These are phyloP conservation scores for Steatocranus sp. DNA, from an alignment of 2,797 vertebrate species.

Conservation along the genomic window DNA sequence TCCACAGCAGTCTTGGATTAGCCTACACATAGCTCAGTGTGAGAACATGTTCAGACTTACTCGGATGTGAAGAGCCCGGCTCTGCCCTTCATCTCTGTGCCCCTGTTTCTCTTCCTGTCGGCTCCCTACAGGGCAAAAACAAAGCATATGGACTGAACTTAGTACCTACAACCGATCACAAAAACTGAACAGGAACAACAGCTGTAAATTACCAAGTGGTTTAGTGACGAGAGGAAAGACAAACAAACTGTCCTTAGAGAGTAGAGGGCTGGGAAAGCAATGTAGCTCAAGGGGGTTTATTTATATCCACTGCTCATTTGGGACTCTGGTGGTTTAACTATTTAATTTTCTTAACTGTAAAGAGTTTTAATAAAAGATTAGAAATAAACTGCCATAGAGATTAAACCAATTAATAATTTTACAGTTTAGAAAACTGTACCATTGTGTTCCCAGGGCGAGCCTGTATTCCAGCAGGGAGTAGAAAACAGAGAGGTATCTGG, in stretches of 20 bases:
- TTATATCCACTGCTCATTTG: slow-evolving; percentile 6
- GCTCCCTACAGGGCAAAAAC: slow-evolving; percentile 56
- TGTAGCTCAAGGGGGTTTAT: slow-evolving; percentile 13
- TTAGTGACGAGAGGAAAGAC: slow-evolving; percentile 12
- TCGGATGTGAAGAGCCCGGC: slow-evolving; percentile 34
- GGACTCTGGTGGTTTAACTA: neutral
- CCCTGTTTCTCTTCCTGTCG: slow-evolving; percentile 54
- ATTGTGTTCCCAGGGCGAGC: slow-evolving; percentile 69
- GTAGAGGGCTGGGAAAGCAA: neutral
- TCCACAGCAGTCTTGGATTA: neutral
- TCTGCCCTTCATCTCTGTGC: slow-evolving; percentile 53
- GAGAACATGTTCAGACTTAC: slow-evolving; percentile 57
- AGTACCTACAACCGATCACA: neutral
- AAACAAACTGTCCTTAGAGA: slow-evolving; percentile 19
- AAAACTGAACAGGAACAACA: neutral
- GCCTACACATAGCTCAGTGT: neutral
- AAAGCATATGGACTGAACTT: slow-evolving; percentile 35
- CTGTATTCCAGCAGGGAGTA: slow-evolving; percentile 75
- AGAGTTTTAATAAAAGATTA: neutral
- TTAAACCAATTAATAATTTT: slow-evolving; percentile 4
- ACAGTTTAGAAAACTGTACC: slow-evolving; percentile 49
- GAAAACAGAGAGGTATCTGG: slow-evolving; percentile 70
- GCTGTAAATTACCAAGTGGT: slow-evolving; percentile 2
- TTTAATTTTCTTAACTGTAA: slow-evolving; percentile 7
- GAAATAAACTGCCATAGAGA: neutral